Percentiles rank a stretch among this genome's conserved stretches.
phyloP scores from a whole-genome alignment of 2,113 vertebrate species.

The Misgurnus mizolepis region DNA sequence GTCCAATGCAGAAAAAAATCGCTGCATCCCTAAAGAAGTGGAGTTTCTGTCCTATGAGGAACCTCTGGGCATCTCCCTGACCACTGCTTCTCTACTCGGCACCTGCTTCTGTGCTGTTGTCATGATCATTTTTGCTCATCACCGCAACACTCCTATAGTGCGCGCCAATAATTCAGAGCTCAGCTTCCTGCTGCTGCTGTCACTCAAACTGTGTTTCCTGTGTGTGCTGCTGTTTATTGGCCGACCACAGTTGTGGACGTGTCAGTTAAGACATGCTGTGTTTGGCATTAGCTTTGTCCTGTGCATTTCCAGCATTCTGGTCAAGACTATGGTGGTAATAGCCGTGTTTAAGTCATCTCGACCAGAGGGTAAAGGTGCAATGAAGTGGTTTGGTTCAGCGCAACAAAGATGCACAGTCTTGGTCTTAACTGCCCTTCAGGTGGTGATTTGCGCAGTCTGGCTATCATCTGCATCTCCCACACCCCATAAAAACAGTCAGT shows the following conservation, averaged over 20 bases:
- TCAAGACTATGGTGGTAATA: slow-evolving; percentile 75
- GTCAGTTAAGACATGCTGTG: slow-evolving; percentile 72
- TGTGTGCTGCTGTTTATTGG: slow-evolving; percentile 74
- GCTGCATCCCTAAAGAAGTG: slow-evolving; percentile 46
- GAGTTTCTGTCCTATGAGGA: slow-evolving; percentile 74
- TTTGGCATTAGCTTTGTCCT: slow-evolving; percentile 76
- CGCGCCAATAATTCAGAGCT: slow-evolving; percentile 76
- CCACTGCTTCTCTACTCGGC: slow-evolving; percentile 60
- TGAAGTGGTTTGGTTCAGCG: slow-evolving; percentile 70
- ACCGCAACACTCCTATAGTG: no score
- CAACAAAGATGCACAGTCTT: slow-evolving; percentile 71
- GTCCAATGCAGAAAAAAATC: no score
- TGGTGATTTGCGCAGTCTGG: slow-evolving; percentile 66
- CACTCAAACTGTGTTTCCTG: no score
- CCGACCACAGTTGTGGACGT: slow-evolving; percentile 67
- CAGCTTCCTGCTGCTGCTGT: slow-evolving; percentile 73
- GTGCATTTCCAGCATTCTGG: slow-evolving; percentile 72
- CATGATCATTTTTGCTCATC: slow-evolving; percentile 56
- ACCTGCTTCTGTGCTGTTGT: slow-evolving; percentile 51
- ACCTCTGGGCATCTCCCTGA: slow-evolving; percentile 69
- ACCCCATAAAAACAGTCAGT: slow-evolving; percentile 63
- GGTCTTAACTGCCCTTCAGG: slow-evolving; percentile 60
- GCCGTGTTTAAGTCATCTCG: slow-evolving; percentile 68
- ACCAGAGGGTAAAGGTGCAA: slow-evolving; percentile 57
- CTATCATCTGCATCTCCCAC: slow-evolving; percentile 55